Base-by-base conservation (phyloP, 92 coral and sea anemone genomes). In the Porites lobata region DNA sequence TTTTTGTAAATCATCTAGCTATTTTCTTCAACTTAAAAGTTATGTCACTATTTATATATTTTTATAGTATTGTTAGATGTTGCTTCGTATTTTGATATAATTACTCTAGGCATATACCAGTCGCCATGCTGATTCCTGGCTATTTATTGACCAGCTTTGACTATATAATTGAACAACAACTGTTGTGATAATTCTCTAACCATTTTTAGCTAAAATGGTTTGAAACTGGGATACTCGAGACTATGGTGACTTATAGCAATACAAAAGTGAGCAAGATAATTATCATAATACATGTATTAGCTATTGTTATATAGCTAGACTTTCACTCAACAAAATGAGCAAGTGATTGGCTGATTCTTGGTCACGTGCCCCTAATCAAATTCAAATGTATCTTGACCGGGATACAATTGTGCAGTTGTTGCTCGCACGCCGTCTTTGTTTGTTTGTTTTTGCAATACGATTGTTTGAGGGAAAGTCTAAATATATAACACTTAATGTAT, bases 121-220 rank as follows among this genome's bases (percentile, higher is more conserved):
- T 26, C 1, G 57, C 57, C 8, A 53, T 53, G 57, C 0, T 53
- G 3, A 7, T 53, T 64, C 22, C 68, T 64, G 68, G 22, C 68
- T 64, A 19, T 8, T 64, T 64, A 64, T 64, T 15, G 26, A 64
- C 53, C 3, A 69, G 75, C 51, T 73, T 47, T 51, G 63, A 51
- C 17, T 75, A 75, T n/a, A 2, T 52, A 75, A 75, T 75, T n/a
- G 14, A 75, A 32, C 76, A 51, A 2, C 54, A 75, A 75, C 64
- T 75, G 47, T 51, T 52, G 79, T 51, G 63, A 63, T 75, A 75
- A 75, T 75, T 75, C 79, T 53, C 79, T 75, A 75, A 75, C 1
- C 63, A 75, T 75, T 75, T 75, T 51, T 53, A 75, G 63, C 66
- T 76, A 54, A 76, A 56, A 76, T 76, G 80, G 66, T 76, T 76